Conservation (phyloP, 2,113 vertebrate species). For the Calcarius ornatus region DNA sequence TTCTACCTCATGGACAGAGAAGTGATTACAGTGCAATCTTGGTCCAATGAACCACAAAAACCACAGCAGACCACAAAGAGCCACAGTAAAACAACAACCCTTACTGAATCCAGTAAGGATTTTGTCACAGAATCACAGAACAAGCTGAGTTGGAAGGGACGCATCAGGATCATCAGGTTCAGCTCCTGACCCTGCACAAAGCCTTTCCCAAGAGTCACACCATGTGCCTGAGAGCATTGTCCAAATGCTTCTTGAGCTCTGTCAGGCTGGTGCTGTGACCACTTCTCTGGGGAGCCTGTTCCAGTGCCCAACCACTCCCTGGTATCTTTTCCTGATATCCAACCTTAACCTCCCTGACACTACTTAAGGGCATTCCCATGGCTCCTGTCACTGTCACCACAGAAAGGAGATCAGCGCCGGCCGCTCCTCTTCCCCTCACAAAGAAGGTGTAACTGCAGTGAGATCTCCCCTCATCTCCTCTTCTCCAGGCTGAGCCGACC, state of each 20-base stretch:
- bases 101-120: not conserved
- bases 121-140: not conserved
- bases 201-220: not conserved
- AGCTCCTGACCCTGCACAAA: not conserved
- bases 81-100: fast-evolving
- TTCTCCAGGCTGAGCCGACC: not conserved
- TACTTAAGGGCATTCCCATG: not conserved
- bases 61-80: not conserved
- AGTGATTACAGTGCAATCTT: not conserved
- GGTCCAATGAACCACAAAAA: not conserved
- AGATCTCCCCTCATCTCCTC: not conserved
- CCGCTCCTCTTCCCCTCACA: not conserved
- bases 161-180: fast-evolving
- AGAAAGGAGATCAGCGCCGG: no score
- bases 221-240: not conserved
- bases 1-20: not conserved
- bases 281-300: not conserved
- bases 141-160: not conserved
- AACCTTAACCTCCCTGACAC: no score
- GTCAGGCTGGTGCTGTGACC: not conserved
- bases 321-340: not conserved
- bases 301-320: not conserved
- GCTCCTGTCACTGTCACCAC: not conserved
- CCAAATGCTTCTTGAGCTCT: not conserved
- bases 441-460: fast-evolving